Conservation (phyloP, 2,797 vertebrate genomes). For the Sebastes variabilis region DNA sequence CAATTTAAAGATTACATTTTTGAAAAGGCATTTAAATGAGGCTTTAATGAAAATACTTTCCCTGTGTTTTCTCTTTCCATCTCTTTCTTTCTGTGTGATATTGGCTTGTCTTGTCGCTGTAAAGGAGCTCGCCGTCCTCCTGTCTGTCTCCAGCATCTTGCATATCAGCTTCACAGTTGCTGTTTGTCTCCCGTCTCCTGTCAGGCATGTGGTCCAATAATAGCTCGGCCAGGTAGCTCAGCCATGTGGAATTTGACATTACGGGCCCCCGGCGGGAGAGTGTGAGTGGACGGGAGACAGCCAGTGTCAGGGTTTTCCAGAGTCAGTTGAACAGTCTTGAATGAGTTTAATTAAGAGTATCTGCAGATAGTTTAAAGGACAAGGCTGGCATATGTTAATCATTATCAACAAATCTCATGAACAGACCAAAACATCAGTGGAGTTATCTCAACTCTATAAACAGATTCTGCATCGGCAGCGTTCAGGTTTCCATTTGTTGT, state of each 20-base stretch:
- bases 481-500: too few relatives aligned
- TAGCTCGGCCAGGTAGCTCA: conserved; percentile 76
- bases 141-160: conserved; percentile 61
- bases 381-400: neutral
- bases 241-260: conserved; percentile 83
- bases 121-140: conserved; percentile 15
- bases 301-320: conserved; percentile 41
- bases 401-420: neutral
- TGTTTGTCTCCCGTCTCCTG: conserved; percentile 40
- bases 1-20: conserved; percentile 11
- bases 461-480: too few relatives aligned
- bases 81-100: neutral
- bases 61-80: neutral
- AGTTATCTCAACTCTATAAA: neutral
- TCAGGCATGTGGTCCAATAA: conserved; percentile 73
- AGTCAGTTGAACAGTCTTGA: neutral
- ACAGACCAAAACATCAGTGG: neutral
- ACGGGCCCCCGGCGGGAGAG: conserved; percentile 50
- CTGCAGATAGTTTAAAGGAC: neutral
- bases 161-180: conserved; percentile 63
- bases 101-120: conserved; percentile 22
- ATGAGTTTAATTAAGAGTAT: conserved; percentile 6
- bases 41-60: conserved; percentile 36
- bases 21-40: conserved; percentile 22
- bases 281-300: conserved; percentile 67